A percentile compares a stretch with the other conserved stretches of the same genome.
phyloP scores from a whole-genome alignment of 2,113 vertebrate species.

The Osmerus eperlanus region DNA sequence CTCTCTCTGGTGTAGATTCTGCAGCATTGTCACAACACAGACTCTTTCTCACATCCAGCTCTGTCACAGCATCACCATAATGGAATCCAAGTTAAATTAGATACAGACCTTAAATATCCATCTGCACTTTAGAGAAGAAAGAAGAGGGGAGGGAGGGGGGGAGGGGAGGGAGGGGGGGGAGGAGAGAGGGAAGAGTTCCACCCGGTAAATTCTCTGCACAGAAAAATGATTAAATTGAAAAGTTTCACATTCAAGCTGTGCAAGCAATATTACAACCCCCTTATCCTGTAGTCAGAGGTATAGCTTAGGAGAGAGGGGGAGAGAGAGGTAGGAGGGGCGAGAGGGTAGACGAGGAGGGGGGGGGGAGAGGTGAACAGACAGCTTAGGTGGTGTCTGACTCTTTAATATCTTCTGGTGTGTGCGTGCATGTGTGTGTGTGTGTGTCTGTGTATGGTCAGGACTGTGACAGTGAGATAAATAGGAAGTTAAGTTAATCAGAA shows the following conservation, averaged over 20 bases:
- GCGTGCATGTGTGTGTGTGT: neutral
- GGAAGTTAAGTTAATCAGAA: too few species aligned
- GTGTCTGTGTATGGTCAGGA: neutral
- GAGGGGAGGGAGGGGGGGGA: too few species aligned
- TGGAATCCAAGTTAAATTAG: neutral
- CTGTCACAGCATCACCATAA: neutral
- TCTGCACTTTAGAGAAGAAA: neutral
- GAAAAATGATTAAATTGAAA: conserved; percentile 3
- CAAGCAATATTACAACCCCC: conserved; percentile 4
- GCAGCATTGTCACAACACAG: conserved; percentile 1
- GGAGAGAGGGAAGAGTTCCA: neutral
- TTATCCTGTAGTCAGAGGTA: neutral
- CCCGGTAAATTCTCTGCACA: neutral
- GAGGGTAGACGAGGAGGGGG: neutral
- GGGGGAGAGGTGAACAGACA: too few species aligned
- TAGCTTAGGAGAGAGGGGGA: too few species aligned
- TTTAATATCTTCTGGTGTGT: neutral
- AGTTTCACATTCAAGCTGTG: conserved; percentile 7
- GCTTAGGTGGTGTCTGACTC: too few species aligned
- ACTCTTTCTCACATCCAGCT: neutral
- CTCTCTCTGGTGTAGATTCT: neutral
- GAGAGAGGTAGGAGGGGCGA: neutral
- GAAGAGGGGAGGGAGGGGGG: neutral
- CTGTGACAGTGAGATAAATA: too few species aligned
- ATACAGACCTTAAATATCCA: neutral